Conservation (phyloP, 2,888 invertebrate genomes). For the Altica lythri region DNA sequence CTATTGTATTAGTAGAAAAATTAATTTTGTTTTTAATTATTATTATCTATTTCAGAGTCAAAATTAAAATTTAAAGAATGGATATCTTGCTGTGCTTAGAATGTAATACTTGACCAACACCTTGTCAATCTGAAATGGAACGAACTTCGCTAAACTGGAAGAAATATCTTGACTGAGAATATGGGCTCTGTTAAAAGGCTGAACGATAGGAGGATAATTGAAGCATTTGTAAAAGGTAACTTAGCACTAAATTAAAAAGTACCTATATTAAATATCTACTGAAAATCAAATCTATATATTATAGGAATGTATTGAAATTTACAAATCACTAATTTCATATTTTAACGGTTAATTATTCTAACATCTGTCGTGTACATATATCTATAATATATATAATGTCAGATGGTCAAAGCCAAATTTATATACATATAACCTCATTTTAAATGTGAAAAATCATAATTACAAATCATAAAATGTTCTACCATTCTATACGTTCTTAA, state of each 20-base stretch:
- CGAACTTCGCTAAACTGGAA: neutral
- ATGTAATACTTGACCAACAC: constrained; percentile 9
- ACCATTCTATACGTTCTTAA: neutral
- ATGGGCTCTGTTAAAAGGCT: constrained; percentile 7
- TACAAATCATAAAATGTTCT: neutral
- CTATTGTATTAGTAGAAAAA: too few species aligned
- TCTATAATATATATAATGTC: constrained; percentile 6
- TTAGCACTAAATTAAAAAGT: neutral
- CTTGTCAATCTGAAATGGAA: constrained; percentile 6
- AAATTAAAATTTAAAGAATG: constrained; percentile 9
- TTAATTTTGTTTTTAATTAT: too few species aligned
- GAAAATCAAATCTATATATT: neutral
- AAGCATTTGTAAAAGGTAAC: constrained; percentile 3
- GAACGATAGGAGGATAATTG: constrained; percentile 1
- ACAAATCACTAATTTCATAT: neutral
- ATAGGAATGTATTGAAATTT: too few species aligned
- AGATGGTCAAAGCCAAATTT: constrained; percentile 12
- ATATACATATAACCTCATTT: constrained; percentile 11
- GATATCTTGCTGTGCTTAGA: constrained; percentile 1
- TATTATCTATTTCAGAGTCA: too few species aligned
- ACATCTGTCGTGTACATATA: constrained; percentile 15
- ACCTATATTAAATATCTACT: neutral
- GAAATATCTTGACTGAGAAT: too few species aligned
- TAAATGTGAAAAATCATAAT: constrained; percentile 7
- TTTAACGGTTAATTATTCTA: constrained; percentile 6